A percentile compares a stretch with the other conserved stretches of the same genome.
Evolutionary conservation across 2,888 invertebrate genomes (phyloP).

Genomic region (Pristionchus maxplancki): DNA sequence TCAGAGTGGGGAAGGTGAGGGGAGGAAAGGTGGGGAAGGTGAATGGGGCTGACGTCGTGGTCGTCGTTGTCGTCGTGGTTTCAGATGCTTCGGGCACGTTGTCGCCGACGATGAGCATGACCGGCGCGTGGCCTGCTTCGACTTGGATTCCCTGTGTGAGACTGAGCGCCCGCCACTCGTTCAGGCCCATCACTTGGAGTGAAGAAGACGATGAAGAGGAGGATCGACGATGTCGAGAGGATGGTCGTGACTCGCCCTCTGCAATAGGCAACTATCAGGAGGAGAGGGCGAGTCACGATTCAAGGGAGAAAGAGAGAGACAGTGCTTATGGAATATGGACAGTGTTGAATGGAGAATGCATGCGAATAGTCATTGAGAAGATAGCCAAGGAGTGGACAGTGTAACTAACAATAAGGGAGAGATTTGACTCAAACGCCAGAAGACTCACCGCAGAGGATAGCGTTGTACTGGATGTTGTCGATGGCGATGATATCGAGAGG

Average conservation of each 20-base stretch:
- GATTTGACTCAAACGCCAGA: background rate
- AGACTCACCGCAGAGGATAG: constrained; percentile 71
- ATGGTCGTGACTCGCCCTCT: constrained; percentile 45
- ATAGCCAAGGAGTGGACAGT: no score
- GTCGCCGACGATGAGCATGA: constrained; percentile 67
- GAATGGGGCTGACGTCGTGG: constrained; percentile 51
- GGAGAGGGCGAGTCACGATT: constrained; percentile 32
- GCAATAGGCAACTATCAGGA: background rate
- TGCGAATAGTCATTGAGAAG: no score
- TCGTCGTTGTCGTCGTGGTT: constrained; percentile 51
- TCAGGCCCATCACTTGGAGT: constrained; percentile 45
- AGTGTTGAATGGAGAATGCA: background rate
- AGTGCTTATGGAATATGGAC: no score
- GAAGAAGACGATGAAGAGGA: background rate
- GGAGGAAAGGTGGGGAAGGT: constrained; percentile 36
- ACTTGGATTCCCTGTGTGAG: background rate
- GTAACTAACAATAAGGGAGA: background rate
- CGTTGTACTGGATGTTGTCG: constrained; percentile 72
- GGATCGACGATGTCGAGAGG: background rate
- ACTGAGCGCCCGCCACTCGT: constrained; percentile 35
- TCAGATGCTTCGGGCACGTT: constrained; percentile 57
- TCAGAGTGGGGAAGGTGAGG: constrained; percentile 25
- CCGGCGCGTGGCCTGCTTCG: constrained; percentile 8
- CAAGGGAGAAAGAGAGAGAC: background rate
- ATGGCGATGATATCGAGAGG: constrained; percentile 71